A percentile compares a stretch with the other conserved stretches of the same genome.
Evolutionary conservation across 2,113 vertebrate genomes (phyloP).

Genomic region (Myrmecophaga tridactyla): DNA sequence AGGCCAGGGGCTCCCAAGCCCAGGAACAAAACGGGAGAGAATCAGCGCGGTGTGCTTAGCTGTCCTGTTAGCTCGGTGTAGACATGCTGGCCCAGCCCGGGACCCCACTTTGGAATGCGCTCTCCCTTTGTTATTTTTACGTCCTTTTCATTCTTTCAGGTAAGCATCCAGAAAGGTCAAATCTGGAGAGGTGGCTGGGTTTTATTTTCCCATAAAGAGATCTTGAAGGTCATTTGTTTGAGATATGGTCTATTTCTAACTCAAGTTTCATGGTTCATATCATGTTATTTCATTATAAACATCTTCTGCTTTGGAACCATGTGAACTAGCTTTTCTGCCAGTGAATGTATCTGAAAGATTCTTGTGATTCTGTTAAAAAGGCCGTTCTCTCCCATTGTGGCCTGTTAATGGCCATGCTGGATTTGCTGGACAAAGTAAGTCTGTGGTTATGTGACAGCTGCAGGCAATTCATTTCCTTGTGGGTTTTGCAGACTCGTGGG

Average conservation of each 20-base stretch:
- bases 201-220: conserved; percentile 49
- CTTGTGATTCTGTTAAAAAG: conserved; percentile 45
- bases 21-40: neutral
- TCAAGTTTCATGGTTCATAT: conserved; percentile 31
- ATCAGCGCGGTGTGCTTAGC: conserved; percentile 32
- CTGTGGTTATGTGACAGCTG: neutral
- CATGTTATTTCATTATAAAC: neutral
- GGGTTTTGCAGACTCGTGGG: neutral
- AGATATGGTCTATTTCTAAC: conserved; percentile 41
- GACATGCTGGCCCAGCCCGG: neutral
- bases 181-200: neutral
- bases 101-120: neutral
- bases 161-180: conserved; percentile 57
- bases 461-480: neutral
- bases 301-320: conserved; percentile 40
- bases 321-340: neutral
- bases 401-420: neutral
- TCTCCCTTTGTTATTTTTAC: conserved; percentile 50
- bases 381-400: neutral
- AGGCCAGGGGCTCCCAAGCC: conserved; percentile 38
- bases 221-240: conserved; percentile 47
- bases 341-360: neutral
- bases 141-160: conserved; percentile 48
- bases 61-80: neutral
- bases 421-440: neutral